Percentiles rank a stretch among this genome's conserved stretches.
phyloP scores from a whole-genome alignment of 2,888 invertebrate genomes.

The Stegana nigrithorax region DNA sequence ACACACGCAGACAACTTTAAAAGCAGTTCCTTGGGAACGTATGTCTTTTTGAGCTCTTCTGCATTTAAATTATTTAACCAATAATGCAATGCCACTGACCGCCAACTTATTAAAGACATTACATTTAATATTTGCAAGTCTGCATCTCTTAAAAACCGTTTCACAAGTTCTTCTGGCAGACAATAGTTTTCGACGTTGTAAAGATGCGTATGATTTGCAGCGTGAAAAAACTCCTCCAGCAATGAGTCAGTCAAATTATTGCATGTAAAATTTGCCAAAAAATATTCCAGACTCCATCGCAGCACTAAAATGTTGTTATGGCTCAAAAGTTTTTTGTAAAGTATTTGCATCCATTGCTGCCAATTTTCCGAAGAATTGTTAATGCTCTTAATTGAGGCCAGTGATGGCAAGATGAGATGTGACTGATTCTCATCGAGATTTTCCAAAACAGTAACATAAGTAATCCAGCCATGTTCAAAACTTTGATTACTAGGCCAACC shows the following conservation, averaged over 20 bases:
- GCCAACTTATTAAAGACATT: constrained; percentile 53
- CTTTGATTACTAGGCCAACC: constrained; percentile 6
- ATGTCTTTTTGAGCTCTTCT: neutral
- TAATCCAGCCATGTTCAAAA: constrained; percentile 42
- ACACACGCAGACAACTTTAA: constrained; percentile 44
- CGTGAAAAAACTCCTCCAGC: constrained; percentile 47
- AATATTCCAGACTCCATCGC: constrained; percentile 58
- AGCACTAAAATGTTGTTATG: constrained; percentile 61
- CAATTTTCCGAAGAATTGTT: constrained; percentile 19
- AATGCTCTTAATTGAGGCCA: constrained; percentile 38
- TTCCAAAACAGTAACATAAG: constrained; percentile 58
- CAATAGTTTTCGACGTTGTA: constrained; percentile 48
- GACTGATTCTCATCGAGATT: constrained; percentile 65
- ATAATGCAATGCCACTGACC: constrained; percentile 52
- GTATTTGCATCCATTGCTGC: constrained; percentile 47
- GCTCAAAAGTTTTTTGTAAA: constrained; percentile 49
- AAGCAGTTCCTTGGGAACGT: constrained; percentile 32
- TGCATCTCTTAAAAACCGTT: constrained; percentile 33
- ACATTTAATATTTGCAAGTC: constrained; percentile 25
- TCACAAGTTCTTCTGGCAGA: constrained; percentile 31
- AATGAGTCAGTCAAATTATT: constrained; percentile 34
- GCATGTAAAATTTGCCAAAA: constrained; percentile 39
- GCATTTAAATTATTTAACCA: constrained; percentile 44
- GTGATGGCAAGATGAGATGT: constrained; percentile 62
- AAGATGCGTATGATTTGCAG: constrained; percentile 58